Conservation (phyloP, 2,797 vertebrate genomes). For the Crocodylus rhombifer region DNA sequence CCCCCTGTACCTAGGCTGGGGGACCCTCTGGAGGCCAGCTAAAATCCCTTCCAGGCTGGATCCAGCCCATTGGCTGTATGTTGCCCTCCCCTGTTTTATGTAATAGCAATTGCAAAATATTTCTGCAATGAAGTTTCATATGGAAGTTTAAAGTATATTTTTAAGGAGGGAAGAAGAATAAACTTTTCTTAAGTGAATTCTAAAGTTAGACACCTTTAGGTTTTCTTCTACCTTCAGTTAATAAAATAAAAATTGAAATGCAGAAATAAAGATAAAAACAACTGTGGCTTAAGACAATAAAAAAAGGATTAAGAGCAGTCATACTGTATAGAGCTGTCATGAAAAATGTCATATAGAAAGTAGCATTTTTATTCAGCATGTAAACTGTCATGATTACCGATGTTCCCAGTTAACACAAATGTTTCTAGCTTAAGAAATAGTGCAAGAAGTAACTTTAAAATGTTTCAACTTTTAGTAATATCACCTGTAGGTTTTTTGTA, state of each 20-base stretch:
- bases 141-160: neutral
- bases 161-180: neutral
- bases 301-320: constrained; percentile 28
- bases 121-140: neutral
- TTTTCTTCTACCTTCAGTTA: neutral
- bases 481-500: constrained; percentile 29
- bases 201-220: neutral
- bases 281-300: constrained; percentile 25
- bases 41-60: no score
- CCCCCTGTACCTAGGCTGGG: no score
- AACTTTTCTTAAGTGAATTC: neutral
- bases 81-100: no score
- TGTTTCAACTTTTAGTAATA: constrained; percentile 17
- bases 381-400: constrained; percentile 63
- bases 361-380: no score
- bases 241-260: constrained; percentile 16
- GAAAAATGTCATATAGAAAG: neutral
- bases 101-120: neutral
- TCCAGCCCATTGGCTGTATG: no score
- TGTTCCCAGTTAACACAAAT: constrained; percentile 51
- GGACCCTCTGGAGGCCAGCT: no score
- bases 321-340: constrained; percentile 30
- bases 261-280: constrained; percentile 4
- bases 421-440: constrained; percentile 19
- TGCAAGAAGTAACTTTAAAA: constrained; percentile 6